These are phyloP conservation scores for Drosophila planitibia DNA, from an alignment of 2,888 invertebrate genomes.

Conservation along the genomic window DNA sequence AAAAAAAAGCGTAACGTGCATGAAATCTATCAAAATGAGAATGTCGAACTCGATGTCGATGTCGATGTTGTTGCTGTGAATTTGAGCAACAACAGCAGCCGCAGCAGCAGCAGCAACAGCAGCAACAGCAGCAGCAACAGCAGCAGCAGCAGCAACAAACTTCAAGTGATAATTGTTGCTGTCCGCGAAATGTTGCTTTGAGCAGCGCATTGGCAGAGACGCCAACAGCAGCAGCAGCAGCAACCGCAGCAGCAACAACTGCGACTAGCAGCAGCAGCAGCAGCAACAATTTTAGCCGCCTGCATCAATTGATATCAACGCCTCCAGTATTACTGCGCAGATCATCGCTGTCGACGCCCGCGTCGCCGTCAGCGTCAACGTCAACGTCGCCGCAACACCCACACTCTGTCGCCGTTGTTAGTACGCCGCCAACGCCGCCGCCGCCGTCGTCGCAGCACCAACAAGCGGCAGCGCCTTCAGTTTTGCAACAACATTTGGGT, in stretches of 20 bases:
- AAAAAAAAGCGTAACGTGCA: constrained; percentile 84
- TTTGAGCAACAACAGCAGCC: constrained; percentile 67
- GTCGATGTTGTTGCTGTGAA: constrained; percentile 66
- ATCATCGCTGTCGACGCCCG: constrained; percentile 65
- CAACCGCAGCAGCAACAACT: constrained; percentile 34
- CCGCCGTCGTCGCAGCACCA: constrained; percentile 37
- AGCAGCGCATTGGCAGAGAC: constrained; percentile 54
- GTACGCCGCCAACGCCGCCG: constrained; percentile 55
- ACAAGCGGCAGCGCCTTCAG: constrained; percentile 69
- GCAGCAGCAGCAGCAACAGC: constrained; percentile 40
- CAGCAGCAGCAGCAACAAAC: constrained; percentile 43
- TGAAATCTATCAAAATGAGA: constrained; percentile 76
- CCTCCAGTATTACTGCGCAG: constrained; percentile 81
- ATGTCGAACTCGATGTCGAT: constrained; percentile 40
- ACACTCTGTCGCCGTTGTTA: constrained; percentile 49
- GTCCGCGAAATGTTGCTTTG: constrained; percentile 59
- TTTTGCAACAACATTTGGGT: constrained; percentile 85
- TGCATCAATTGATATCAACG: constrained; percentile 84
- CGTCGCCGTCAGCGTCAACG: constrained; percentile 28
- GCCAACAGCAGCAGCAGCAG: constrained; percentile 45
- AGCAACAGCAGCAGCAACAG: constrained; percentile 32
- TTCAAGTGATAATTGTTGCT: constrained; percentile 77
- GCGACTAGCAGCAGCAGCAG: constrained; percentile 61
- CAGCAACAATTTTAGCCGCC: constrained; percentile 80
- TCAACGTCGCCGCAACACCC: constrained; percentile 53